A percentile compares a stretch with the other conserved stretches of the same genome.
Evolutionary conservation across 2,113 vertebrate genomes (phyloP).

Genomic region (Pipra filicauda): DNA sequence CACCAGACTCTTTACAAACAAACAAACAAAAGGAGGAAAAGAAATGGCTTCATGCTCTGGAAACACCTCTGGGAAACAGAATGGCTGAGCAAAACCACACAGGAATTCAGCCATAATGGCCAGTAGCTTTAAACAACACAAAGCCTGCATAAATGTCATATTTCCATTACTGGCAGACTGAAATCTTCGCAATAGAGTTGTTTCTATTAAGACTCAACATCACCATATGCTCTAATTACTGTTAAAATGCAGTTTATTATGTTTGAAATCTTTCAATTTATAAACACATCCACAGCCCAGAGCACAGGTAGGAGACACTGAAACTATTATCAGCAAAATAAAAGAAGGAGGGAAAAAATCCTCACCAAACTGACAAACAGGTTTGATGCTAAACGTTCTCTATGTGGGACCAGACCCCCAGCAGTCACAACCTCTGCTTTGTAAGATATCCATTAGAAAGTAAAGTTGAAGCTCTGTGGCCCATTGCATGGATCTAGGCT

Average conservation of each 20-base stretch:
- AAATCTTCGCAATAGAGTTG: constrained; percentile 27
- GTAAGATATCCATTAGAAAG: not conserved
- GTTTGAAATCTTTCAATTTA: constrained; percentile 7
- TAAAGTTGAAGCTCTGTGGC: not conserved
- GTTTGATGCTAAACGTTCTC: not conserved
- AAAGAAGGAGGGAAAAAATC: not conserved
- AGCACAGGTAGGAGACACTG: not conserved
- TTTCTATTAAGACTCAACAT: not conserved
- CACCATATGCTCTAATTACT: constrained; percentile 53
- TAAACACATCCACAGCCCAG: not conserved
- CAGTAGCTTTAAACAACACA: constrained; percentile 59
- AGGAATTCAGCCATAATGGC: constrained; percentile 48
- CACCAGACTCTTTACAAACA: constrained; percentile 11
- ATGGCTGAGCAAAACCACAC: not conserved
- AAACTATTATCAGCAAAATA: not conserved
- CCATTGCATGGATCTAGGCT: not conserved
- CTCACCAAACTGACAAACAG: not conserved
- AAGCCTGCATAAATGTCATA: constrained; percentile 51
- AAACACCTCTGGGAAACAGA: constrained; percentile 51
- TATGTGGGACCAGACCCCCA: not conserved
- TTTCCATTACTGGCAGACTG: constrained; percentile 44
- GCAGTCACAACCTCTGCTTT: not conserved
- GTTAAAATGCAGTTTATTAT: constrained; percentile 34
- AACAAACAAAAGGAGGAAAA: constrained; percentile 22
- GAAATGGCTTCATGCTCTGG: constrained; percentile 25